Evolutionary conservation across 2,888 invertebrate genomes (phyloP), one percentile per base, ranked within the genome.

Genomic region (Dione juno): DNA sequence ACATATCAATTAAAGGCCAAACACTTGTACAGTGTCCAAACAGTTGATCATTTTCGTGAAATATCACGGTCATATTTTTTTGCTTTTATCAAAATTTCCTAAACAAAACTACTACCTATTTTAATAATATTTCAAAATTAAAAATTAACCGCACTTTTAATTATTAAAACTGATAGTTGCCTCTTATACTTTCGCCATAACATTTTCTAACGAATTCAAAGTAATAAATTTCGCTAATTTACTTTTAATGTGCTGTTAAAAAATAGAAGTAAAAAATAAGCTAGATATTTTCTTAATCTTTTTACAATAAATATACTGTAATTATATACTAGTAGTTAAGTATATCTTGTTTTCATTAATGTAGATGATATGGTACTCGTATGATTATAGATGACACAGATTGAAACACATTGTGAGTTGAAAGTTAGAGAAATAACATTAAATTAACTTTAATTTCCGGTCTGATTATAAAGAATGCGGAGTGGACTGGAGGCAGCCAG

Each of bases 161-260:
- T n/a, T n/a, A 50, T 11, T 16, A 3, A 37, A 37, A 37, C 10
- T 52, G 11, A 37, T 52, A 43, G 52, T 28, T 19, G 19, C 35
- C 48, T 37, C 63, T 35, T 50, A 50, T 48, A 63, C 63, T 65
- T 58, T 37, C 28, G 41, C 21, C 11, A 41, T 41, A 28, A 40
- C 48, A 28, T 28, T 64, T 53, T 54, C 21, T 40, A 64, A 54
- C 54, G 35, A 41, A 45, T 64, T 52, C 37, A 53, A 53, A 54
- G 41, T 54, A 54, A 69, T 69, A 69, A 69, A 64, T 69, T 53
- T 54, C 53, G 43, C 28, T 57, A 65, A 61, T 67, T 41, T n/a
- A 28, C 13, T 37, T 43, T 67, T 69, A 41, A n/a, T 57, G 57
- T 19, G 21, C 14, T 43, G 13, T n/a, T n/a, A 28, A 21, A 59